Evolutionary conservation across 2,888 invertebrate genomes (phyloP).

Genomic region (Bombylius major): DNA sequence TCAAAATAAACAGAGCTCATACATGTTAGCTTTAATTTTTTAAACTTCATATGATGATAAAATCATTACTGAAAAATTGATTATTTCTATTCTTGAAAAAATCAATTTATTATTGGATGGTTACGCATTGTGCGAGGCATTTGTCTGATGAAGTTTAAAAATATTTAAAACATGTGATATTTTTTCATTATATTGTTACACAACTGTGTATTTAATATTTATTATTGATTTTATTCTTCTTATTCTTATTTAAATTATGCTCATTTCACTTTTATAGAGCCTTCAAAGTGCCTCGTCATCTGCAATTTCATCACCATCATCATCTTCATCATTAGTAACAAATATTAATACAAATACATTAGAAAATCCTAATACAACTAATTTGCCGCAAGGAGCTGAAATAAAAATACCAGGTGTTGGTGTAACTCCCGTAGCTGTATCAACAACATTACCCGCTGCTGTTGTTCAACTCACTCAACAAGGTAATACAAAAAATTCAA

Average conservation of each 20-base stretch:
- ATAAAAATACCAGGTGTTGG: constrained; percentile 47
- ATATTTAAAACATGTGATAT: too few relatives aligned
- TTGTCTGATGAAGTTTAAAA: constrained; percentile 26
- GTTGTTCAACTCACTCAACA: constrained; percentile 48
- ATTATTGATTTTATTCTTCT: too few relatives aligned
- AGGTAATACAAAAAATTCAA: constrained; percentile 32
- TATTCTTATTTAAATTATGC: too few relatives aligned
- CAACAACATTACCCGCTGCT: constrained; percentile 46
- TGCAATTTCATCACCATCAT: neutral
- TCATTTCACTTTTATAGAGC: neutral
- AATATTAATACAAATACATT: neutral
- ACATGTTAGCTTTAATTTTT: too few relatives aligned
- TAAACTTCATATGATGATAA: constrained; percentile 22
- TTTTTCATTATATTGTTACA: too few relatives aligned
- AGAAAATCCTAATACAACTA: neutral
- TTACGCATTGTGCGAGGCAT: constrained; percentile 33
- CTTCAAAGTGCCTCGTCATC: neutral
- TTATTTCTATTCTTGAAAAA: constrained; percentile 30
- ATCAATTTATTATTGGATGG: constrained; percentile 22
- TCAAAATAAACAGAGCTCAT: too few relatives aligned
- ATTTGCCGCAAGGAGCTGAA: constrained; percentile 39
- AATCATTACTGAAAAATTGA: constrained; percentile 27
- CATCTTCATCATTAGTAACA: neutral
- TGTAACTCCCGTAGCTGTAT: constrained; percentile 46
- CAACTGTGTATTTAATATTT: too few relatives aligned